Percentiles rank a stretch among this genome's conserved stretches.
phyloP scores from a whole-genome alignment of 2,797 vertebrate species.

The Gymnoscopelus microlampas region DNA sequence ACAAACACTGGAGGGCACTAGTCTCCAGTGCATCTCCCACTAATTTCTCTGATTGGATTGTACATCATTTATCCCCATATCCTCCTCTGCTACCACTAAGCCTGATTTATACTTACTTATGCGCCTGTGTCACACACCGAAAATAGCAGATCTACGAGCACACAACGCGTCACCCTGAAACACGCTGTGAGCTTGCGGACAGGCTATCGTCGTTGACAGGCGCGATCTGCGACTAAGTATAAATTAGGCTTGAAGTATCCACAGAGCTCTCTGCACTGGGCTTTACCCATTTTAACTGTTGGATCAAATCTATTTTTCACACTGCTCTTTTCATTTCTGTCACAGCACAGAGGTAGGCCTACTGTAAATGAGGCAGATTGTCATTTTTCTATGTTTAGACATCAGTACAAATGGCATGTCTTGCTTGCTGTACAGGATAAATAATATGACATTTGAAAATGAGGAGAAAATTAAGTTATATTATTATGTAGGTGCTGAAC shows the following conservation, averaged over 20 bases:
- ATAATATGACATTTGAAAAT: constrained; percentile 6
- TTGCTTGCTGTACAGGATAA: constrained; percentile 8
- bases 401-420: constrained; percentile 25
- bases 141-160: no score
- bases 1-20: constrained; percentile 75
- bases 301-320: constrained; percentile 53
- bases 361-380: constrained; percentile 10
- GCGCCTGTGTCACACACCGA: no score
- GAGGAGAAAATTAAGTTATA: not conserved
- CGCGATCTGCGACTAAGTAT: no score
- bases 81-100: constrained; percentile 10
- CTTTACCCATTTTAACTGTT: constrained; percentile 42
- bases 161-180: no score
- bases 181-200: no score
- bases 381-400: constrained; percentile 19
- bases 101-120: no score
- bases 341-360: constrained; percentile 10
- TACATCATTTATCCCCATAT: constrained; percentile 8
- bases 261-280: constrained; percentile 49
- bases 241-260: constrained; percentile 9
- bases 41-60: constrained; percentile 69
- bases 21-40: constrained; percentile 58
- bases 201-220: no score
- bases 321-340: constrained; percentile 31
- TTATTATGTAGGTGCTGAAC: no score